Base-by-base conservation (phyloP, 1,140 invertebrate species). In the Caenorhabditis remanei region DNA sequence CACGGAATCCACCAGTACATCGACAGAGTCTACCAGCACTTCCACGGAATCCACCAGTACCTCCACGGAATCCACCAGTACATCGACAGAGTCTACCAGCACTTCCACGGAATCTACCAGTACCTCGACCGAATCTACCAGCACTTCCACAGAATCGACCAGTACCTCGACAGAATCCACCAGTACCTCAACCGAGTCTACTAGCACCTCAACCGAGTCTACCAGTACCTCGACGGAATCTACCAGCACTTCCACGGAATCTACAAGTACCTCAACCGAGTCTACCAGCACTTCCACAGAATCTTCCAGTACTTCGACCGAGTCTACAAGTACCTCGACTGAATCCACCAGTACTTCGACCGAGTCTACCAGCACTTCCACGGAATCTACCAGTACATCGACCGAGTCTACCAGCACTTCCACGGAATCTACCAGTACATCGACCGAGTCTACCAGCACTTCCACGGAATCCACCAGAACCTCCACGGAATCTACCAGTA, bases 1-100 rank as follows among this genome's bases (percentile, higher is more conserved):
- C 7, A 75, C 65, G 14, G 61, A 61, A 32, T 53, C 67, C 3
- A 79, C 85, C 4, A 75, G 21, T 53, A 79, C 63, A 40, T 55
- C 85, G 24, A 71, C 85, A 24, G 61, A 58, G 8, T 75, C 85
- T 0, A 86, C 84, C 7, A 85, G 21, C 9, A 85, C 61, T 16
- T 61, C 84, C 5, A 67, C 65, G 40, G 32, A 56, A 24, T 67
- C 65, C n/a, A 85, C 84, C n/a, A 65, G 1, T 6, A 85, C 63
- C 21, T 65, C 85, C 13, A 75, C 85, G 24, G 61, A 61, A 16
- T 56, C 85, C 7, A 55, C 84, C 0, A 40, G 21, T 55, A 65
- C 56, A 40, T 56, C 84, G 32, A 67, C 84, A 1, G 48, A 56
- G 32, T 53, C 84, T 7, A 53, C 85, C 50, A 55, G 43, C 13